Base-by-base conservation (phyloP, 2,888 invertebrate genomes). In the Cheilosia pagana region DNA sequence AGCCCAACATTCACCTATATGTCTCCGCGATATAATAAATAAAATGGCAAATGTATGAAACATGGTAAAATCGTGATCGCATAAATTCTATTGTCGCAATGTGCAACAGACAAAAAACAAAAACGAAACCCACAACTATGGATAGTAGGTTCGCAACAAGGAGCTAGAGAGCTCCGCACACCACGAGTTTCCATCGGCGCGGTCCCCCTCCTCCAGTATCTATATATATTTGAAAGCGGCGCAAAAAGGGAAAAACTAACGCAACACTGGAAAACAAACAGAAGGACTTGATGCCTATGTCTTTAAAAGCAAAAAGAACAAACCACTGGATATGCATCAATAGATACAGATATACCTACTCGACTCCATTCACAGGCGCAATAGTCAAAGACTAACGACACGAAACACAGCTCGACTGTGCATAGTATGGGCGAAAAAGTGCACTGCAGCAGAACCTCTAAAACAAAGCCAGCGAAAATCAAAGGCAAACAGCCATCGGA, bases 61-160 rank as follows among this genome's bases (percentile, higher is more conserved):
- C 87, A 88, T 88, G 87, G 87, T 86, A 87, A 87, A 88, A 87
- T 88, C 87, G 87, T 88, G 87, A 88, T 88, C 87, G 86, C 87
- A 88, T 88, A 88, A 88, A 88, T 88, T 88, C 87, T 88, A 87
- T 87, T 88, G 87, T 88, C 87, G 87, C 87, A 87, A 86, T 86
- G 86, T 85, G 75, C 85, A 87, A 81, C 85, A 87, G 79, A 65
- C 43, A 53, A 57, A 52, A 65, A 52, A 74, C 59, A 52, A 72
- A 65, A 35, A 31, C 8, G 3, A 53, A 60, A 75, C 74, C 52
- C 71, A 68, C 68, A 81, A 45, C 45, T 45, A 45, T n/a, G n/a
- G 3, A 50, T n/a, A n/a, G 62, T 70, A 71, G 57, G 70, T 71
- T 70, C 62, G 28, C 48, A 77, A 72, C 79, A 83, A 87, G 72